Base-by-base conservation (phyloP, 2,797 vertebrate genomes). In the Oophaga sylvatica region DNA sequence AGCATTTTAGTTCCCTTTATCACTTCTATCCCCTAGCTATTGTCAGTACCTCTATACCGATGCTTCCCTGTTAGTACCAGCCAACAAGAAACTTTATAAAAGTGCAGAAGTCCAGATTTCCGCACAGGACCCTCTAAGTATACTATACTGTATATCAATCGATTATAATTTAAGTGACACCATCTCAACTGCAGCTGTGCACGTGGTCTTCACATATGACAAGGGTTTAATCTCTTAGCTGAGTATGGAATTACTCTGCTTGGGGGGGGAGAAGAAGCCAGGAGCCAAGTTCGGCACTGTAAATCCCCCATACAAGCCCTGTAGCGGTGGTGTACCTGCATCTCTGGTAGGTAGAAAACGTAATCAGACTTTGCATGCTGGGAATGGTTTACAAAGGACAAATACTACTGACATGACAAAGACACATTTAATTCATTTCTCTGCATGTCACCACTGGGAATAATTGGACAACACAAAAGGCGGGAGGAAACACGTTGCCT, bases 391-490 rank as follows among this genome's bases (percentile, higher is more conserved):
- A 91, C 89, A 90, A 90, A 91, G 90, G 86, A 92, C 90, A 93
- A 94, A 94, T 92, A 93, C 92, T 0, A 75, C 65, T 90, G 93
- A 92, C 56, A 67, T 92, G 90, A 93, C 91, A 92, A 87, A 83
- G 91, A 89, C 90, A 89, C 89, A 83, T 83, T 90, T 92, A 92
- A 92, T 93, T 92, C 85, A 90, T 92, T 93, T 91, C 90, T 91
- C 91, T 91, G 13, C 93, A 90, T 92, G 93, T 93, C 91, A 91
- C 90, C 48, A 17, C 83, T 89, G 91, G 0, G 67, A 91, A 91
- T 93, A 95, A 95, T 94, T 93, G 92, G 91, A 88, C 91, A 87
- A 87, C 59, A 89, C 89, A 91, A 91, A 86, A 88, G 92, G 91
- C 7, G n/a, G 81, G 10, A 88, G 83, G 82, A 92, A 93, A 91